Percentiles rank a stretch among this genome's conserved stretches.
phyloP scores from a whole-genome alignment of 2,113 vertebrate genomes.

The Phrynosoma platyrhinos region DNA sequence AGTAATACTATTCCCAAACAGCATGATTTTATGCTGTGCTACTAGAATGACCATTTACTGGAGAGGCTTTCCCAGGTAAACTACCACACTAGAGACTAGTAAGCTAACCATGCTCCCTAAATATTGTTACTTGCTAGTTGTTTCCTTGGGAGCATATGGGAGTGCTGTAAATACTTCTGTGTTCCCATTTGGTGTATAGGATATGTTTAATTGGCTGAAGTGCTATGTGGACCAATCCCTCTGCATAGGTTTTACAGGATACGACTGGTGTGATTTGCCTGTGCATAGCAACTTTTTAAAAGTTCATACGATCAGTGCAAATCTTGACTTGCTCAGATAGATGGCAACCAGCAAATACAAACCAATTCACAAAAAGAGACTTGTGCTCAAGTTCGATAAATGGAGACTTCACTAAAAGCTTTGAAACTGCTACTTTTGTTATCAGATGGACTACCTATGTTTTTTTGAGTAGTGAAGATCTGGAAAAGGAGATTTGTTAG shows the following conservation, averaged over 20 bases:
- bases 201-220: neutral
- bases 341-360: neutral
- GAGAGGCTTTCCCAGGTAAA: neutral
- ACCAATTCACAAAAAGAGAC: neutral
- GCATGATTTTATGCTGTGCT: neutral
- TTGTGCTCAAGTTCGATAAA: neutral
- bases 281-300: neutral
- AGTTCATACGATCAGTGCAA: neutral
- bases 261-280: neutral
- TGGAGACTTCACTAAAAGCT: neutral
- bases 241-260: neutral
- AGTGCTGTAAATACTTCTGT: neutral
- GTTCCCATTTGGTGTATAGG: accelerated
- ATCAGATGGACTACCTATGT: neutral
- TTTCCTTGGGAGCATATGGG: accelerated
- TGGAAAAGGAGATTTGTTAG: no score
- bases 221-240: neutral
- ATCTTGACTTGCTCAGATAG: neutral
- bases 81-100: neutral
- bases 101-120: neutral
- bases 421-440: neutral
- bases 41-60: neutral
- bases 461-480: no score
- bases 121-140: neutral
- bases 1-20: neutral